phyloP scores from a whole-genome alignment of 1,140 invertebrate genomes.

The Physella acuta region DNA sequence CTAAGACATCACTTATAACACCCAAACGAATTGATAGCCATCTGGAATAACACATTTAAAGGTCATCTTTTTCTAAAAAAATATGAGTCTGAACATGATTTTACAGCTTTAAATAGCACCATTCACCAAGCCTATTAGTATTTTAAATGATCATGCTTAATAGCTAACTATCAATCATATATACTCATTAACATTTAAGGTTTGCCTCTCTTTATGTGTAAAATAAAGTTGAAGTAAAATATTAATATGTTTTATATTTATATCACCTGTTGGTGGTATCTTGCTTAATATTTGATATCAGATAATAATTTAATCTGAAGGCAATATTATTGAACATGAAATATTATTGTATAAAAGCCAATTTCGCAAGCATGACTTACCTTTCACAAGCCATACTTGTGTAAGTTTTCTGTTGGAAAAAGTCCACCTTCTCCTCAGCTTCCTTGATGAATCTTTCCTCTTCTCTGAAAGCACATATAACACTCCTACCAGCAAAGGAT shows the following conservation, averaged over 20 bases:
- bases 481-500: slow-evolving; percentile 5
- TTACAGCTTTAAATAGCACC: neutral
- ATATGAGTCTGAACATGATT: neutral
- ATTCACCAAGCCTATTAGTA: neutral
- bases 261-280: too few relatives aligned
- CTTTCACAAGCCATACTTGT: slow-evolving; percentile 13
- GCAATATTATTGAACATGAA: too few relatives aligned
- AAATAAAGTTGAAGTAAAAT: too few relatives aligned
- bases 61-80: too few relatives aligned
- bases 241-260: too few relatives aligned
- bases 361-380: too few relatives aligned
- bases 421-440: slow-evolving; percentile 17
- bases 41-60: slow-evolving; percentile 4
- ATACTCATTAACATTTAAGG: too few relatives aligned
- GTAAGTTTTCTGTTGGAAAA: slow-evolving; percentile 1
- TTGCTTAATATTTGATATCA: too few relatives aligned
- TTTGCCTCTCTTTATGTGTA: too few relatives aligned
- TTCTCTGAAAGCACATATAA: slow-evolving; percentile 15
- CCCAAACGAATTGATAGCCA: slow-evolving; percentile 14
- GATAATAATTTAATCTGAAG: too few relatives aligned
- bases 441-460: slow-evolving; percentile 10
- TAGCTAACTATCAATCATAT: neutral
- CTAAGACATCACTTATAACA: neutral
- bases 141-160: neutral
- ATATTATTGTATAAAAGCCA: too few relatives aligned